These are phyloP conservation scores for Pseudopipra pipra DNA, from an alignment of 2,113 vertebrate genomes.

Conservation along the genomic window DNA sequence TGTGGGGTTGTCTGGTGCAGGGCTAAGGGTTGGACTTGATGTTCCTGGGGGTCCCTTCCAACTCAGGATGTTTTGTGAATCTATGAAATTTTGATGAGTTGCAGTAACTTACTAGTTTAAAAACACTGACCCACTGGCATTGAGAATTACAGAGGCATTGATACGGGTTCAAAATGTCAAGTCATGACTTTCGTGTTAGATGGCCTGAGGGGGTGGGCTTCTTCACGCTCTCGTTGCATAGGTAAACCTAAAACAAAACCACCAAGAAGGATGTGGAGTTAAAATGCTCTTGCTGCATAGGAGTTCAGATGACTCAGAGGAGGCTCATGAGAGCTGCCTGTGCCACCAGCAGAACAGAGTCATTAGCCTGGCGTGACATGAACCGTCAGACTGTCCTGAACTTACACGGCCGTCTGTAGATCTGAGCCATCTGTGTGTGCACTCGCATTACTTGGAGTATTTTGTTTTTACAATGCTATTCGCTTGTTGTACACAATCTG, in stretches of 20 bases:
- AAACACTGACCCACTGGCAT: neutral
- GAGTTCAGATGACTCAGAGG: neutral
- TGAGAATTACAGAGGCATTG: neutral
- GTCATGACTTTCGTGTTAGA: neutral
- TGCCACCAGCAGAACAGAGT: neutral
- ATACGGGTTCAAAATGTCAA: neutral
- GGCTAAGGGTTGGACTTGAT: neutral
- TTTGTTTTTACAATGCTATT: neutral
- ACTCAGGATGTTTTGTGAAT: neutral
- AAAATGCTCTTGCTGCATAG: neutral
- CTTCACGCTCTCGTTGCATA: neutral
- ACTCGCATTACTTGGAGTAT: neutral
- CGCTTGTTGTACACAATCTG: neutral
- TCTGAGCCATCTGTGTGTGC: neutral
- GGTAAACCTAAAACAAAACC: neutral
- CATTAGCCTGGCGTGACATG: rapidly evolving
- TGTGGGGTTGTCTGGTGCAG: neutral
- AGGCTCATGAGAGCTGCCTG: neutral
- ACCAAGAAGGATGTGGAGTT: neutral
- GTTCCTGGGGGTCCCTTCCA: neutral
- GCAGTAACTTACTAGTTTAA: neutral
- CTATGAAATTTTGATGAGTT: neutral
- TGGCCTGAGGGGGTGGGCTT: neutral
- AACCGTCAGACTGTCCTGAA: neutral
- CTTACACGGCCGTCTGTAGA: neutral